Conservation (phyloP, 2,888 invertebrate species). For the Heliconius ismenius region DNA sequence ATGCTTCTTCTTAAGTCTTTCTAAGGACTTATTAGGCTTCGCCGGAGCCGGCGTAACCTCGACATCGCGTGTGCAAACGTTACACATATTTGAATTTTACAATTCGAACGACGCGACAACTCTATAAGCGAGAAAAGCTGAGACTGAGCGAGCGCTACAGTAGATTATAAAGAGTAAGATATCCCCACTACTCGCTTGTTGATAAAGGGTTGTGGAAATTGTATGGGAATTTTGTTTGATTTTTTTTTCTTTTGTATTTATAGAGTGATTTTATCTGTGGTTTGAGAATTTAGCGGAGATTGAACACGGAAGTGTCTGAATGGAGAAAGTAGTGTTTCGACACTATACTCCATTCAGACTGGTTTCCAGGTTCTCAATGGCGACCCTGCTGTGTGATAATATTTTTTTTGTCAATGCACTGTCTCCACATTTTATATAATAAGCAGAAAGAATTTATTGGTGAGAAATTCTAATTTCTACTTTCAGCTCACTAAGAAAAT, state of each 20-base stretch:
- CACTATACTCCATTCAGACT: no score
- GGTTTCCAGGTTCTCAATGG: no score
- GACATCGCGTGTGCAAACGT: constrained; percentile 71
- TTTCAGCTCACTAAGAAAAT: no score
- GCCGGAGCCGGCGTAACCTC: constrained; percentile 46
- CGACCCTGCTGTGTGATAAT: no score
- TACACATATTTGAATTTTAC: constrained; percentile 62
- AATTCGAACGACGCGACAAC: constrained; percentile 35
- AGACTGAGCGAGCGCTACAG: constrained; percentile 47
- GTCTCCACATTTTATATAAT: no score
- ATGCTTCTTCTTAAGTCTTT: constrained; percentile 74
- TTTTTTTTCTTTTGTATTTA: neutral
- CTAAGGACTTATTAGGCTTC: constrained; percentile 55
- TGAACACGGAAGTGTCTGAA: neutral
- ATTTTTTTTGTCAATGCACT: no score
- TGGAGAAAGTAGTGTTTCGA: no score
- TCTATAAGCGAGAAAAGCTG: constrained; percentile 36
- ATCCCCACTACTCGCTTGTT: constrained; percentile 55
- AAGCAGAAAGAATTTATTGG: no score
- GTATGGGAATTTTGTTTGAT: neutral
- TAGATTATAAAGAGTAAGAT: constrained; percentile 69
- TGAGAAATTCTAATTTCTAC: no score
- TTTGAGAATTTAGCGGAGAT: neutral
- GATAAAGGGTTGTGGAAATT: constrained; percentile 31
- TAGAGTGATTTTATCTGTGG: no score